These are phyloP conservation scores for Harlomillsia oculata DNA, from an alignment of 1,140 invertebrate genomes.

Conservation along the genomic window DNA sequence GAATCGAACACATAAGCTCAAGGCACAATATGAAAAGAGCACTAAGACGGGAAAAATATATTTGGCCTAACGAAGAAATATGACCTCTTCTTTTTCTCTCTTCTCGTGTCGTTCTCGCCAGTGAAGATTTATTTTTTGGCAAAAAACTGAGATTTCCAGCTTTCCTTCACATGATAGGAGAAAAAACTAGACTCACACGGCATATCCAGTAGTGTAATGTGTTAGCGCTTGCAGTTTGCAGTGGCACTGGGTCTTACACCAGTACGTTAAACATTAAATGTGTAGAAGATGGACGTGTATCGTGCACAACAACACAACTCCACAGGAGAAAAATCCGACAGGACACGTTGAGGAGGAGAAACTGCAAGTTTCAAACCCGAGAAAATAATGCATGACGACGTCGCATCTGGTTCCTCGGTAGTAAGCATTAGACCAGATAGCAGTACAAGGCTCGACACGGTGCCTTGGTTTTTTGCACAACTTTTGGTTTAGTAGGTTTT, in stretches of 20 bases:
- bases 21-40: slow-evolving; percentile 12
- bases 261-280: no score
- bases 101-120: slow-evolving; percentile 8
- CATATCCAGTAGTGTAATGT: background rate
- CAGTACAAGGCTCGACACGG: no score
- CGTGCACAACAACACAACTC: no score
- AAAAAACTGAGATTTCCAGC: slow-evolving; percentile 11
- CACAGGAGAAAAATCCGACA: no score
- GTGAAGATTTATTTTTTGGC: slow-evolving; percentile 17
- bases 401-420: no score
- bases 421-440: no score
- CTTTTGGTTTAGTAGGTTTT: no score
- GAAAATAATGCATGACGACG: no score
- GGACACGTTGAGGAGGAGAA: no score
- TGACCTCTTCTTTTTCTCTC: slow-evolving; percentile 11
- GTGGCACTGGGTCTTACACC: background rate
- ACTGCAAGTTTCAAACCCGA: no score
- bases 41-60: slow-evolving; percentile 10
- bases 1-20: background rate
- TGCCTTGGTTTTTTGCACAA: no score
- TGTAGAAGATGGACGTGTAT: no score
- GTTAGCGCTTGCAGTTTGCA: background rate
- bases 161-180: background rate
- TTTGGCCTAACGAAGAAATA: slow-evolving; percentile 19
- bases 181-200: background rate